These are phyloP conservation scores for Pseudolycoriella hygida DNA, from an alignment of 2,888 invertebrate species.

Conservation along the genomic window DNA sequence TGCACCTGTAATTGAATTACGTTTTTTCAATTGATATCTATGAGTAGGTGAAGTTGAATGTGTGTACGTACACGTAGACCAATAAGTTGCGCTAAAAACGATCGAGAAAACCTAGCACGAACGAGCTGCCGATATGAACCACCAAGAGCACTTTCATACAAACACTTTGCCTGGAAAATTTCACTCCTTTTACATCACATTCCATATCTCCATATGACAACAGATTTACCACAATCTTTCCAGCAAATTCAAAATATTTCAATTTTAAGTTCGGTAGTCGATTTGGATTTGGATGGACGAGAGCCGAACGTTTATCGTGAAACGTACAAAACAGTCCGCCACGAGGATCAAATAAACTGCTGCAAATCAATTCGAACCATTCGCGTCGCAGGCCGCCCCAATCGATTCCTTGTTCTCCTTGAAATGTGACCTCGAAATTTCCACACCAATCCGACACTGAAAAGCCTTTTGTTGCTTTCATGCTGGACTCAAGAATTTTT, in stretches of 20 bases:
- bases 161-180: slow-evolving; percentile 43
- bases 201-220: too few species aligned
- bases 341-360: slow-evolving; percentile 68
- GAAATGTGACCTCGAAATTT: slow-evolving; percentile 82
- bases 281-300: slow-evolving; percentile 77
- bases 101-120: slow-evolving; percentile 74
- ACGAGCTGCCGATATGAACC: slow-evolving; percentile 78
- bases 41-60: too few species aligned
- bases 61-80: slow-evolving; percentile 44
- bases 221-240: slow-evolving; percentile 60
- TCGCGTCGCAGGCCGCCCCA: slow-evolving; percentile 88
- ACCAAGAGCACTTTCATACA: slow-evolving; percentile 84
- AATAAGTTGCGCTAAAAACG: slow-evolving; percentile 86
- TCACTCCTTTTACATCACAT: too few species aligned
- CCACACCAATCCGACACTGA: slow-evolving; percentile 83
- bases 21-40: too few species aligned
- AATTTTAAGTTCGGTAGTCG: slow-evolving; percentile 61
- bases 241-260: slow-evolving; percentile 84
- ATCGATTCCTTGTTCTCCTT: slow-evolving; percentile 89
- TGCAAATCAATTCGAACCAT: slow-evolving; percentile 86
- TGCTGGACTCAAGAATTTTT: slow-evolving; percentile 62
- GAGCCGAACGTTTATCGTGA: slow-evolving; percentile 67
- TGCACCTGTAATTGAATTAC: neutral
- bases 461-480: slow-evolving; percentile 75
- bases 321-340: slow-evolving; percentile 71